Percentiles rank a stretch among this genome's conserved stretches.
phyloP scores from a whole-genome alignment of 1,140 invertebrate genomes.

The Acromyrmex charruanus region DNA sequence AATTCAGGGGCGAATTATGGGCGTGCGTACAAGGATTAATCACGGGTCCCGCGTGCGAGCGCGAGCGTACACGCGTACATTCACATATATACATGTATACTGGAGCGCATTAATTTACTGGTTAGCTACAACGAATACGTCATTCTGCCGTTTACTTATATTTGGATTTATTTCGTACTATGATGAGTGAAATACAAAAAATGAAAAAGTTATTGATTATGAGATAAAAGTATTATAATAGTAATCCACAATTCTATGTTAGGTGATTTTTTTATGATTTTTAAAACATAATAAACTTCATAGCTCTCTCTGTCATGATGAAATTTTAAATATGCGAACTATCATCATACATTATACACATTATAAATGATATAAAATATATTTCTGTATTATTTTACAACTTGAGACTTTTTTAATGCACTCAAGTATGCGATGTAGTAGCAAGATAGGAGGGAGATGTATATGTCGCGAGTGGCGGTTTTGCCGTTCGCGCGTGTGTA shows the following conservation, averaged over 20 bases:
- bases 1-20: slow-evolving; percentile 76
- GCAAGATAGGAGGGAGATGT: slow-evolving; percentile 48
- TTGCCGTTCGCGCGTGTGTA: slow-evolving; percentile 36
- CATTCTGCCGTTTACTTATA: background rate
- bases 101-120: slow-evolving; percentile 22
- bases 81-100: slow-evolving; percentile 21
- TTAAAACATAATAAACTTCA: too few relatives aligned
- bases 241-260: too few relatives aligned
- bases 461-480: background rate
- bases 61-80: slow-evolving; percentile 24
- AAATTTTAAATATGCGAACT: background rate
- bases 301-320: background rate
- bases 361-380: background rate
- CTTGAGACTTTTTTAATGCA: slow-evolving; percentile 1
- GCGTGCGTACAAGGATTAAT: slow-evolving; percentile 70
- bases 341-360: background rate
- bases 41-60: slow-evolving; percentile 45
- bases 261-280: background rate
- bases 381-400: background rate
- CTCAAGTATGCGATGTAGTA: slow-evolving; percentile 41
- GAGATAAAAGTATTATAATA: background rate
- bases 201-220: background rate
- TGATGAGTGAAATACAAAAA: background rate
- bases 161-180: background rate
- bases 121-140: background rate